Evolutionary conservation across 1,140 invertebrate species (phyloP).

Genomic region (Drosophila willistoni): DNA sequence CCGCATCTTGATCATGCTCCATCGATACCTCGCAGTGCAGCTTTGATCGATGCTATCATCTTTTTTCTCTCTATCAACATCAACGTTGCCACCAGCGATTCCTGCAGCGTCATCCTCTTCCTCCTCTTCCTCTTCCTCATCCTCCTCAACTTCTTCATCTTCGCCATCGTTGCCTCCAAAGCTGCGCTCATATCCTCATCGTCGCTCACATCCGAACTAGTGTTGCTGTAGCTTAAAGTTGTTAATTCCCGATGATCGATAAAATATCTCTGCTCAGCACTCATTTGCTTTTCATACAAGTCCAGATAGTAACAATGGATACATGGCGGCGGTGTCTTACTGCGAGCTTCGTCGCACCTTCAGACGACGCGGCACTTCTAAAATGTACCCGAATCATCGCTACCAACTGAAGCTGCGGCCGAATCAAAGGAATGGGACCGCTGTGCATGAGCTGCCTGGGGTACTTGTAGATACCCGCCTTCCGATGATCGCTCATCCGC

Average conservation of each 20-base stretch:
- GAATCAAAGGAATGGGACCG: constrained; percentile 91
- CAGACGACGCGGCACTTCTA: constrained; percentile 87
- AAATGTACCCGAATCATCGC: constrained; percentile 86
- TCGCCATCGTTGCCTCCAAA: constrained; percentile 80
- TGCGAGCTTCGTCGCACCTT: constrained; percentile 85
- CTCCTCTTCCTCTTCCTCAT: constrained; percentile 51
- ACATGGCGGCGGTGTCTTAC: constrained; percentile 86
- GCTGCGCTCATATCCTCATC: constrained; percentile 62
- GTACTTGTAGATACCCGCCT: constrained; percentile 85
- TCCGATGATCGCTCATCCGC: constrained; percentile 82
- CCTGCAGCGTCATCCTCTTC: constrained; percentile 59
- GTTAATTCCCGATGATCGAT: constrained; percentile 82
- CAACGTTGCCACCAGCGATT: background rate
- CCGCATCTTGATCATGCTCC: constrained; percentile 21
- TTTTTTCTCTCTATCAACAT: background rate
- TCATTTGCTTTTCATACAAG: constrained; percentile 86
- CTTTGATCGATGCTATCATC: background rate
- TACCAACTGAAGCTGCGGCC: constrained; percentile 85
- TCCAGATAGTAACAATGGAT: constrained; percentile 87
- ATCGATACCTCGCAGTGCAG: background rate
- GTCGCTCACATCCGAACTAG: constrained; percentile 84
- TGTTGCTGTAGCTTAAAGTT: constrained; percentile 81
- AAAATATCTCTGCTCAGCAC: constrained; percentile 78
- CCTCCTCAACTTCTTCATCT: constrained; percentile 84
- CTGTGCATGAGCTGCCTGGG: constrained; percentile 85